A percentile compares a stretch with the other conserved stretches of the same genome.
Evolutionary conservation across 2,888 invertebrate species (phyloP).

Genomic region (Labia minor): DNA sequence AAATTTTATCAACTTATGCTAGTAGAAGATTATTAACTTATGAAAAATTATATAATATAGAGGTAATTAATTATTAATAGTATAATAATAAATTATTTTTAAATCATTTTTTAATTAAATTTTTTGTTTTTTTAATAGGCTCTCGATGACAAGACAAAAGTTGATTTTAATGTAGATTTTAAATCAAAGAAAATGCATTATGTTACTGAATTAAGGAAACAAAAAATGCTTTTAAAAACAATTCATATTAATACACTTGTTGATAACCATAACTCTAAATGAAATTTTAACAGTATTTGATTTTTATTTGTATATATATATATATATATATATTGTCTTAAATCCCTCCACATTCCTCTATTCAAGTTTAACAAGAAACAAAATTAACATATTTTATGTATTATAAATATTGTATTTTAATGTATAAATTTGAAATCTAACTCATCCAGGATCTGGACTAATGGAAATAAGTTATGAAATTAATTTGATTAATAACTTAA

Average conservation of each 20-base stretch:
- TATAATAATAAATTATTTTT: constrained; percentile 14
- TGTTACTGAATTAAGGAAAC: not conserved
- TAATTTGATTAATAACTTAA: too few species aligned
- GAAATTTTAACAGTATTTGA: too few species aligned
- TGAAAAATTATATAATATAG: constrained; percentile 56
- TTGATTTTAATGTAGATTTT: not conserved
- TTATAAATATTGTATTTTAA: too few species aligned
- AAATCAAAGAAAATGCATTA: not conserved
- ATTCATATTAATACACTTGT: not conserved
- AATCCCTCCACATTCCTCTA: too few species aligned
- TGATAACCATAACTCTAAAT: too few species aligned
- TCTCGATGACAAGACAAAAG: not conserved
- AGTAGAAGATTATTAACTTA: constrained; percentile 77
- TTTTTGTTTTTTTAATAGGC: not conserved
- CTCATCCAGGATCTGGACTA: too few species aligned
- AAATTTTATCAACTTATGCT: constrained; percentile 67
- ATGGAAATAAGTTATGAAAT: too few species aligned
- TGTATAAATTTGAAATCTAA: too few species aligned
- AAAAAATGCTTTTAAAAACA: not conserved
- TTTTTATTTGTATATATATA: too few species aligned
- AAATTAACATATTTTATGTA: too few species aligned
- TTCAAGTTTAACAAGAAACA: too few species aligned
- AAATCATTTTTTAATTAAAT: not conserved
- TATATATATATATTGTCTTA: too few species aligned
- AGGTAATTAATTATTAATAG: constrained; percentile 27